Evolutionary conservation across 2,888 invertebrate species (phyloP).

Genomic region (Aelia acuminata): DNA sequence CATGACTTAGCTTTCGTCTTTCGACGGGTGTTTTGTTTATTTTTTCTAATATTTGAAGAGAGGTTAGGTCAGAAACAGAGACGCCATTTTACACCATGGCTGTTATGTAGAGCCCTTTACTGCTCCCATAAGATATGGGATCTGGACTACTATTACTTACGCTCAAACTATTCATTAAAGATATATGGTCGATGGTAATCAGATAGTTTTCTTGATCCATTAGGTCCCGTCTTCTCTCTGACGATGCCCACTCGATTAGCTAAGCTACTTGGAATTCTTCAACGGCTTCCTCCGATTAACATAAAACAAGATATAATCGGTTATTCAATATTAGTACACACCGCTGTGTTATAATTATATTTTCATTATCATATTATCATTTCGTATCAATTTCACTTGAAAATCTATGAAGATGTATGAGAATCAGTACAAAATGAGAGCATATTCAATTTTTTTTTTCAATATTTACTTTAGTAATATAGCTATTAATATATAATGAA

Average conservation of each 20-base stretch:
- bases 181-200: neutral
- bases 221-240: neutral
- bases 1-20: no score
- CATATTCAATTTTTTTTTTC: no score
- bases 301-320: slow-evolving; percentile 16
- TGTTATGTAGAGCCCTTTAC: neutral
- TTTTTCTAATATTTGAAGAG: no score
- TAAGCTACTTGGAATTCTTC: neutral
- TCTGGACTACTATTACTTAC: neutral
- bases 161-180: neutral
- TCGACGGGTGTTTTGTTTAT: no score
- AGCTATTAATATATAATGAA: no score
- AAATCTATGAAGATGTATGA: neutral
- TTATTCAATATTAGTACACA: slow-evolving; percentile 2
- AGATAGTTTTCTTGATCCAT: slow-evolving; percentile 35
- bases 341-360: neutral
- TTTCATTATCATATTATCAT: neutral
- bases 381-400: neutral
- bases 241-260: neutral
- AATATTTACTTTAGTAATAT: no score
- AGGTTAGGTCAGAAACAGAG: no score
- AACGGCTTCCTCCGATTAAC: neutral
- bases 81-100: neutral
- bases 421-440: neutral
- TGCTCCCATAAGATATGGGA: neutral